phyloP scores from a whole-genome alignment of 2,113 vertebrate genomes.

The Enhydra lutris region DNA sequence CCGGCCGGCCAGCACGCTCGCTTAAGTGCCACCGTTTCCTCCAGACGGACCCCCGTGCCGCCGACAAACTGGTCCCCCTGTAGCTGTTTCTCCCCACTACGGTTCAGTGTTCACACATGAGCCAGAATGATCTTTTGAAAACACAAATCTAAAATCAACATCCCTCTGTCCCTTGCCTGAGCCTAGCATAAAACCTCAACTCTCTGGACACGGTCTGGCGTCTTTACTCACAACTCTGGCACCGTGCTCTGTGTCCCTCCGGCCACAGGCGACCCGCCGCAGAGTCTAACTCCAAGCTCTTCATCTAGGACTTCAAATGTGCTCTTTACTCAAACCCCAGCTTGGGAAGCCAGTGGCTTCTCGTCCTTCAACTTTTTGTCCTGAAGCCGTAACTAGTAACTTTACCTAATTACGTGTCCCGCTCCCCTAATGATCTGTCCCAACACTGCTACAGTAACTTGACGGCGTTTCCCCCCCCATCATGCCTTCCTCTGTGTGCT shows the following conservation, averaged over 20 bases:
- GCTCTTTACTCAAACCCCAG: neutral
- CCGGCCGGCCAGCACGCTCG: neutral
- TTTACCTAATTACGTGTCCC: neutral
- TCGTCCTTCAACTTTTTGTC: neutral
- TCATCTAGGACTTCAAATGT: neutral
- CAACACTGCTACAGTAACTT: neutral
- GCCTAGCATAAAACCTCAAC: neutral
- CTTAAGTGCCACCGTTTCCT: neutral
- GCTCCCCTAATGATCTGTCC: neutral
- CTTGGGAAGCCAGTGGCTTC: neutral
- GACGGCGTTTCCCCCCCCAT: neutral
- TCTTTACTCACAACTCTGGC: neutral
- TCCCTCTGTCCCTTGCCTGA: neutral
- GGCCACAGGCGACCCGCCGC: neutral
- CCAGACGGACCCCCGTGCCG: neutral
- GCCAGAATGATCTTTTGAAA: neutral
- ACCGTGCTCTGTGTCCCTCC: neutral
- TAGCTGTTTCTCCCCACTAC: neutral
- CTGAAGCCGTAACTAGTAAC: neutral
- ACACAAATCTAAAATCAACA: neutral
- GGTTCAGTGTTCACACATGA: neutral
- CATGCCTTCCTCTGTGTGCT: neutral
- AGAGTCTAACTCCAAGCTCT: neutral
- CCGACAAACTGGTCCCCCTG: neutral
- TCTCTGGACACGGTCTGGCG: neutral